Evolutionary conservation across 1,140 invertebrate genomes (phyloP).

Genomic region (Halesus radiatus): DNA sequence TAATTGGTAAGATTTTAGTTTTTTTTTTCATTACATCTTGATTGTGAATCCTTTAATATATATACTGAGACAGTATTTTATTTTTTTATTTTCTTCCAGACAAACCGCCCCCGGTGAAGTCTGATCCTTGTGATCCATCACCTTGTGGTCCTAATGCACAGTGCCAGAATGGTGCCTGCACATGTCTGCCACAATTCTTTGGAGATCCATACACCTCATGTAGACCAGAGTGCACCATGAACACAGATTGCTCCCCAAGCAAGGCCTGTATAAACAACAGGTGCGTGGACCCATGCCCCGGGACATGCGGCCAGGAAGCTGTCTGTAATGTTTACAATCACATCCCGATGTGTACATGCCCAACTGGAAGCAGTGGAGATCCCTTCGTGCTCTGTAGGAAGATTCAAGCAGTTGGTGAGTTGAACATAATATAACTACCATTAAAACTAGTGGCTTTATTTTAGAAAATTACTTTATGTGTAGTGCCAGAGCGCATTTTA

Average conservation of each 20-base stretch:
- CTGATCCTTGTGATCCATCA: slow-evolving; percentile 79
- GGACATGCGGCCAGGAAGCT: slow-evolving; percentile 79
- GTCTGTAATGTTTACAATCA: slow-evolving; percentile 80
- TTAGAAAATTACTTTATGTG: too few species aligned
- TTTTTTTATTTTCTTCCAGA: slow-evolving; percentile 60
- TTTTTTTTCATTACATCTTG: not conserved
- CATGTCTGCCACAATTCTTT: slow-evolving; percentile 74
- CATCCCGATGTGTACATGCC: slow-evolving; percentile 80
- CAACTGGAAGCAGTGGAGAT: slow-evolving; percentile 78
- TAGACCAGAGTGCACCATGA: slow-evolving; percentile 76
- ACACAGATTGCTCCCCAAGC: slow-evolving; percentile 75
- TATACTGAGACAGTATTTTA: too few species aligned
- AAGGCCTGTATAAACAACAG: slow-evolving; percentile 81
- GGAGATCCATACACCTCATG: slow-evolving; percentile 76
- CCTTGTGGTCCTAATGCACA: slow-evolving; percentile 82
- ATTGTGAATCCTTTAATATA: too few species aligned
- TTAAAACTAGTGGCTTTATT: too few species aligned
- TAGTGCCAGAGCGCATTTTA: too few species aligned
- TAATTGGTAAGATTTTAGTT: slow-evolving; percentile 64
- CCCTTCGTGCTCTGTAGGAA: slow-evolving; percentile 76
- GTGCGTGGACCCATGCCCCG: slow-evolving; percentile 82
- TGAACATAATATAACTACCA: not conserved
- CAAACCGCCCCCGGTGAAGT: slow-evolving; percentile 63
- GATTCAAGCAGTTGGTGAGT: slow-evolving; percentile 7
- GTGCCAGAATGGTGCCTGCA: slow-evolving; percentile 75